Conservation (phyloP, 2,113 vertebrate species). For the Entomyzon cyanotis region DNA sequence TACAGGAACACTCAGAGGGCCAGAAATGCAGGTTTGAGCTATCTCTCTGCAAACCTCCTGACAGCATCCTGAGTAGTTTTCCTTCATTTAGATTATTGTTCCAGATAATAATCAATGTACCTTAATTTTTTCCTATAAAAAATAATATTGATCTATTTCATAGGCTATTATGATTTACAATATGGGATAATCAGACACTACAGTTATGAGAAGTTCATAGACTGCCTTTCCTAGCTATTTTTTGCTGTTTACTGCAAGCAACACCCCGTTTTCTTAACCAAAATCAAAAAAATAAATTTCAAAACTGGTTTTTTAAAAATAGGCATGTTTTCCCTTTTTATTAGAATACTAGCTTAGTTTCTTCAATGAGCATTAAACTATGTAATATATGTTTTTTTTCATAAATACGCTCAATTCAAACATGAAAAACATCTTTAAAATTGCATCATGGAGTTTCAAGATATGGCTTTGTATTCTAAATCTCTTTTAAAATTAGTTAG, state of each 20-base stretch:
- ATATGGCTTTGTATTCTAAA: background rate
- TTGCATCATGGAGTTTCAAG: background rate
- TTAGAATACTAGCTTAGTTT: background rate
- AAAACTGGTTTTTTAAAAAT: background rate
- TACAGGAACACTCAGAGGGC: background rate
- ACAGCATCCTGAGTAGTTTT: background rate
- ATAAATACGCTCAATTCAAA: background rate
- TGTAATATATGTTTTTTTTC: background rate
- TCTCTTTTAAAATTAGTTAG: background rate
- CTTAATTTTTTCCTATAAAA: background rate
- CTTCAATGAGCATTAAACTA: background rate
- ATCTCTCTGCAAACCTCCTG: background rate
- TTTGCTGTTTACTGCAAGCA: background rate
- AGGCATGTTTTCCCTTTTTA: background rate
- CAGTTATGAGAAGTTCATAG: background rate
- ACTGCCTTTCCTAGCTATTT: background rate
- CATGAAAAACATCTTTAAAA: background rate
- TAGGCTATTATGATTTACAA: background rate
- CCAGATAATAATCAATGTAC: background rate
- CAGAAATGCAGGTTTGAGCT: background rate
- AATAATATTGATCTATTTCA: background rate
- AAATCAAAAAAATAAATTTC: background rate
- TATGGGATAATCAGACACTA: background rate
- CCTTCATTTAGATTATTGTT: background rate
- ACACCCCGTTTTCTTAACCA: background rate